Conservation (phyloP, 2,888 invertebrate species). For the Asteroscopus sphinx region DNA sequence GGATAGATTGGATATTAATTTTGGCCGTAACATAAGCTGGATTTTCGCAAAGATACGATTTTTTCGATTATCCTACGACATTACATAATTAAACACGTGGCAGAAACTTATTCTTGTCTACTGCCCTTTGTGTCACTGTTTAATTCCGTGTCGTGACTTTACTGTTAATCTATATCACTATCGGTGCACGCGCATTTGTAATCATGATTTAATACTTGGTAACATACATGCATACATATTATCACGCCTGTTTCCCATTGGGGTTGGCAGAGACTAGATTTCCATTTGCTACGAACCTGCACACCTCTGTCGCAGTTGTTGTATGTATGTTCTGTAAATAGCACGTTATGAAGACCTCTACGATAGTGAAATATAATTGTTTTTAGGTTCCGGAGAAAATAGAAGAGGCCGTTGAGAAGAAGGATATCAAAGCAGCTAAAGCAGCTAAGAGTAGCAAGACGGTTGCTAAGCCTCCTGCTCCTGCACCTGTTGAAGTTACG, state of each 20-base stretch:
- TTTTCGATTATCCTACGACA: no score
- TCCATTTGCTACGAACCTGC: no score
- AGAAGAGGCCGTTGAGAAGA: constrained; percentile 79
- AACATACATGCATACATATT: no score
- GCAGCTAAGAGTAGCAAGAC: constrained; percentile 65
- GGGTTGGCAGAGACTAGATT: no score
- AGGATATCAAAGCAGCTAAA: constrained; percentile 72
- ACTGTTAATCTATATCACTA: constrained; percentile 27
- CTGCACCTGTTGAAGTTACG: constrained; percentile 65
- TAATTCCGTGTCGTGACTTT: constrained; percentile 36
- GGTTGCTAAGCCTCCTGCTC: constrained; percentile 60
- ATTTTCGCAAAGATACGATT: no score
- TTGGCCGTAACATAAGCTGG: no score
- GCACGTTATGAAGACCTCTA: constrained; percentile 42
- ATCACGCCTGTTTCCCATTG: no score
- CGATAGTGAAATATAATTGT: constrained; percentile 19
- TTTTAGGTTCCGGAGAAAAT: constrained; percentile 74
- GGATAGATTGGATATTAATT: no score
- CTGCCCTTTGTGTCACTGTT: constrained; percentile 17
- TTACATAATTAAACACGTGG: constrained; percentile 32
- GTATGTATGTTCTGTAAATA: constrained; percentile 26
- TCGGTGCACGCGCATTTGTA: constrained; percentile 40
- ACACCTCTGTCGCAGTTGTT: no score
- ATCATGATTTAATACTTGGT: constrained; percentile 47
- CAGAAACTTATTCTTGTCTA: constrained; percentile 17